Evolutionary conservation across 2,797 vertebrate species (phyloP).

Genomic region (Lates japonicus): DNA sequence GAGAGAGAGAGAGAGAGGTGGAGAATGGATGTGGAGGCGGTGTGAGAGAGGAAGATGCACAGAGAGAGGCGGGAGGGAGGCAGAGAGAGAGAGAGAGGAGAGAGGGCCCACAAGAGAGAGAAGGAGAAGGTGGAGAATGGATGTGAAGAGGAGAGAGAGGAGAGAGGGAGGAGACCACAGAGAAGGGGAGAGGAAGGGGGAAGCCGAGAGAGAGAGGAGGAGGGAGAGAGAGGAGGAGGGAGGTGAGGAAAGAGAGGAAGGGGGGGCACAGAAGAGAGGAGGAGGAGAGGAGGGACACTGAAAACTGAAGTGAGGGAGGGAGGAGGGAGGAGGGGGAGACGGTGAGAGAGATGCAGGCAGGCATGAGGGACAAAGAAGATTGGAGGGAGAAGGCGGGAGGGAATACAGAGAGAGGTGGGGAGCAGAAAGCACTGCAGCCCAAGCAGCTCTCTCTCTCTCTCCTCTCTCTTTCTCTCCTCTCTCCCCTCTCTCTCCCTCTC

Average conservation of each 20-base stretch:
- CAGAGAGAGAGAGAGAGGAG: background rate
- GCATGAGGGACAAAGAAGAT: background rate
- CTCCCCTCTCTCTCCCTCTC: too few relatives aligned
- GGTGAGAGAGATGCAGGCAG: background rate
- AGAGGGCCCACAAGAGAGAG: background rate
- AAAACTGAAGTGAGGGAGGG: background rate
- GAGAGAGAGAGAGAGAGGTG: conserved; percentile 15
- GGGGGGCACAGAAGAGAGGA: background rate
- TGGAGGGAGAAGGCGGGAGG: background rate
- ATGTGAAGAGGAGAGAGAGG: too few relatives aligned
- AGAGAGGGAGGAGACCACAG: too few relatives aligned
- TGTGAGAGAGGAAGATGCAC: background rate
- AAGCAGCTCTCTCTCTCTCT: conserved; percentile 40
- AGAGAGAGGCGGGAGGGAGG: background rate
- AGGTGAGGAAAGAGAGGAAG: background rate
- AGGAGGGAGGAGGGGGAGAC: background rate
- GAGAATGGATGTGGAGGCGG: background rate
- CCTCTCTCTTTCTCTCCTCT: background rate
- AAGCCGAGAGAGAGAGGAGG: background rate
- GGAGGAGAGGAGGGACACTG: background rate
- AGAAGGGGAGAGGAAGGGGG: too few relatives aligned
- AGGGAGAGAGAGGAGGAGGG: conserved; percentile 23
- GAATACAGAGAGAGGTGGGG: background rate
- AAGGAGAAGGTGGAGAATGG: conserved; percentile 6
- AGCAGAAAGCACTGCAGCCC: conserved; percentile 51